Evolutionary conservation across 2,797 vertebrate species (phyloP), one percentile per base, ranked within the genome.

Genomic region (Cygnus olor): DNA sequence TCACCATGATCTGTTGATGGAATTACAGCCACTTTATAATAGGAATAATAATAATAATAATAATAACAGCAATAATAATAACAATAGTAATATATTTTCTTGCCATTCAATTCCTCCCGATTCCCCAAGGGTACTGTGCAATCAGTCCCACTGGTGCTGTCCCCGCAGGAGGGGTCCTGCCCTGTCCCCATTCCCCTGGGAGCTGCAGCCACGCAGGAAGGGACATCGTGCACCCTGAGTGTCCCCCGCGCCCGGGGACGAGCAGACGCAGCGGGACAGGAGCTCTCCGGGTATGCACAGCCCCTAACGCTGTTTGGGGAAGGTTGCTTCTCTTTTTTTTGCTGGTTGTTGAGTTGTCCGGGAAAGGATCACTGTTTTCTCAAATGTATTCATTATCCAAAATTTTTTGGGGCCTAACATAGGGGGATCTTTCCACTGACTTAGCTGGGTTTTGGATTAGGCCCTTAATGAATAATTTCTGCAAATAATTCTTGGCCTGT

Each of bases 401-500:
- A 96, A 96, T 96, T 92, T 96, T 96, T 90, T 89, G 94, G 95
- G 95, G 92, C 94, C 95, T 94, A 93, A 77, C 91, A 76, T 27
- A 72, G 56, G 93, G 88, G 77, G 58, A 94, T 95, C 84, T 94
- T 96, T 97, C 96, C 95, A 95, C 90, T 95, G 94, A 74, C 94
- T 96, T 95, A 85, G 89, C 90, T 88, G 92, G 92, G 84, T 71
- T 96, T 95, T 95, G 96, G 95, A 96, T 96, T 96, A 96, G 89
- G 87, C 89, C 91, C 95, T 96, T 95, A 95, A 97, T 94, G 95
- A 96, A 96, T 96, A 96, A 94, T 96, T 94, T 96, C 93, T 96
- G 93, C 95, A 95, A 92, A 95, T 95, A 96, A 95, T 95, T 94
- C 95, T 96, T 96, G 94, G 93, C 93, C 95, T 93, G 88, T 94